phyloP scores from a whole-genome alignment of 2,888 invertebrate species.

The Euphydryas editha region DNA sequence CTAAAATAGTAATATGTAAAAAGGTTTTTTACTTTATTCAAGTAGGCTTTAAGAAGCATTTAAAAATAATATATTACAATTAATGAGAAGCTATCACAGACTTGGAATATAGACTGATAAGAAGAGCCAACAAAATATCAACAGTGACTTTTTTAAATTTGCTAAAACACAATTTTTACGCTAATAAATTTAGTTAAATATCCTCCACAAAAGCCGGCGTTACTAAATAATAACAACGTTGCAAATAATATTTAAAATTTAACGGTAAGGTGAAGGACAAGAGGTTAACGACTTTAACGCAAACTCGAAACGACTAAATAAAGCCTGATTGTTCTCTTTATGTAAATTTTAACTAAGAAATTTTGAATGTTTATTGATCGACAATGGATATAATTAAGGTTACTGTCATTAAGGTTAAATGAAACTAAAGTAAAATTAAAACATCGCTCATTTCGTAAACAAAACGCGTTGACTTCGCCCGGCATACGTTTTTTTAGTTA shows the following conservation, averaged over 20 bases:
- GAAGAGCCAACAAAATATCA: too few relatives aligned
- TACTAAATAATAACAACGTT: background rate
- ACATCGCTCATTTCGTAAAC: slow-evolving; percentile 40
- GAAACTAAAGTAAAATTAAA: slow-evolving; percentile 26
- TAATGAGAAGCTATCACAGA: too few relatives aligned
- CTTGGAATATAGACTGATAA: too few relatives aligned
- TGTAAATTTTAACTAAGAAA: slow-evolving; percentile 2
- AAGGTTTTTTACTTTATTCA: too few relatives aligned
- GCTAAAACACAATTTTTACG: too few relatives aligned
- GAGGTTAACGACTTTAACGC: background rate
- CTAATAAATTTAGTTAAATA: too few relatives aligned
- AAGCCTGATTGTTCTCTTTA: background rate
- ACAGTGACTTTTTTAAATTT: too few relatives aligned
- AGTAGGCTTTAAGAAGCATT: too few relatives aligned
- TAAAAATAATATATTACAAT: too few relatives aligned
- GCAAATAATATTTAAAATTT: background rate
- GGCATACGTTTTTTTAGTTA: slow-evolving; percentile 43
- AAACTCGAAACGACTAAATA: background rate
- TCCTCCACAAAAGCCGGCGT: too few relatives aligned
- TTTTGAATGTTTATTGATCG: background rate
- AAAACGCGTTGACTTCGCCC: slow-evolving; percentile 35
- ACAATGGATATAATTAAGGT: slow-evolving; percentile 20
- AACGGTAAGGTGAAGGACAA: background rate
- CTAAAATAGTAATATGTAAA: too few relatives aligned
- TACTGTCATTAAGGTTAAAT: slow-evolving; percentile 27